phyloP scores from a whole-genome alignment of 2,113 vertebrate species.

The human region GRCh38 chr3:173410001-173410500 shows the following conservation, averaged over 20 bases:
- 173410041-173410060: not conserved
- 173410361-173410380: not conserved
- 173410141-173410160: not conserved
- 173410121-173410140: conserved; percentile 1
- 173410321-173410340: not conserved
- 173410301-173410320: not conserved
- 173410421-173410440: not conserved
- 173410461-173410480: not conserved
- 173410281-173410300: not conserved
- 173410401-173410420: not conserved
- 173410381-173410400: not conserved
- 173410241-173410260: not conserved
- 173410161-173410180: not conserved
- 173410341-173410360: not conserved
- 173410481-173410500: not conserved
- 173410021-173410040: not conserved
- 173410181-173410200: not conserved
- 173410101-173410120: not conserved
- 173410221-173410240: not conserved
- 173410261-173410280: not conserved
- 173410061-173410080: not conserved
- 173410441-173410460: not conserved
- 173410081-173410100: not conserved
- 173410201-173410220: not conserved
- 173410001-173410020: not conserved